Base-by-base conservation (phyloP, 2,113 vertebrate species). In the Miniopterus natalensis region DNA sequence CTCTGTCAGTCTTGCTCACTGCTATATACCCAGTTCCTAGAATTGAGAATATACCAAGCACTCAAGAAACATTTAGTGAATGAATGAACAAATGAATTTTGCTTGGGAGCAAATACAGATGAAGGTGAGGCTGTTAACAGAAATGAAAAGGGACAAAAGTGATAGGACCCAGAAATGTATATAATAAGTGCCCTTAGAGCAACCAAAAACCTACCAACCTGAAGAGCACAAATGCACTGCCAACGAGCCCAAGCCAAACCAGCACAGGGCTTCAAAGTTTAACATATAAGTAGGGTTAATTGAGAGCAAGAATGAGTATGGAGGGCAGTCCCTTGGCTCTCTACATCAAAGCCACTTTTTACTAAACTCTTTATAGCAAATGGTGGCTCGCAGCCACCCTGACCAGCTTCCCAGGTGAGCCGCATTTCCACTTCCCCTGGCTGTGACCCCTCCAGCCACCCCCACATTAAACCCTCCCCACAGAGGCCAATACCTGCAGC, bases 101-200 rank as follows among this genome's bases (percentile, higher is more conserved):
- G 71, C 71, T 91, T 65, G 65, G 40, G 51, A 96, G 57, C 47
- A 88, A 93, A 97, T 17, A 84, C 31, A 93, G 40, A 84, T 25
- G 11, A 85, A 85, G 61, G 14, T 45, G 85, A 94, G 66, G 57
- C 65, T 17, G 23, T 78, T 59, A 73, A 78, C 5, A 59, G 47
- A 92, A 77, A 63, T 15, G 68, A 13, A 49, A 74, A 93, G 77
- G n/a, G 55, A 49, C 36, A 65, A n/a, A 77, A 57, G 13, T 31
- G 59, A 78, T 0, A 83, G 42, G 47, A 83, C 47, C 63, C 84
- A 90, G 75, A 95, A 84, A 92, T n/a, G 25, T 31, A 63, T 78
- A 21, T 2, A 74, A 23, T 17, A 89, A 83, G 49, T 8, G 36
- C 20, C 6, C 31, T 45, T 36, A 40, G 14, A 53, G 59, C 79